Conservation (phyloP, 2,797 vertebrate species). For the Enteromius argenteus region DNA sequence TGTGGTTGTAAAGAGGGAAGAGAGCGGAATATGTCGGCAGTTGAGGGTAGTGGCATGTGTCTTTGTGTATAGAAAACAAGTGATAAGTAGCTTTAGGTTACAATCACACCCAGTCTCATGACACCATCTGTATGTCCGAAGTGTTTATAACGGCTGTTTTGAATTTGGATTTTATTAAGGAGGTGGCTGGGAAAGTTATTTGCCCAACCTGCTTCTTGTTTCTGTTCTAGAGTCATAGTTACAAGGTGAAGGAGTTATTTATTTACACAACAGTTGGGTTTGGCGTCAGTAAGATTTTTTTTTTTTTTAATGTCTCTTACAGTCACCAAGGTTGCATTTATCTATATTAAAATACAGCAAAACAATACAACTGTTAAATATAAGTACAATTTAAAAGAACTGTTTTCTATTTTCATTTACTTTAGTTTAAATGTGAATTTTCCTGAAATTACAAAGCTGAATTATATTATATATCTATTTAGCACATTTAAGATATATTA, state of each 20-base stretch:
- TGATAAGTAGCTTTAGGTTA: not conserved
- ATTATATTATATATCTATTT: not conserved
- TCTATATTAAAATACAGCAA: not conserved
- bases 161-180: constrained; percentile 10
- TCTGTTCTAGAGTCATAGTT: constrained; percentile 6
- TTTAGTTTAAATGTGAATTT: not conserved
- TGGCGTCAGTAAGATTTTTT: not conserved
- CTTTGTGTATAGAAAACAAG: constrained; percentile 11
- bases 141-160: constrained; percentile 17
- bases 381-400: not conserved
- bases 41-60: not conserved
- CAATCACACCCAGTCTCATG: constrained; percentile 16
- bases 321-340: not conserved
- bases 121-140: not conserved
- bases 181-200: not conserved
- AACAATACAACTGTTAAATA: not conserved
- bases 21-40: not conserved
- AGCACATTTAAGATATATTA: not conserved
- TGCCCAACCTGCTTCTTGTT: constrained; percentile 7
- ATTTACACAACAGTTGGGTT: not conserved
- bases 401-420: not conserved
- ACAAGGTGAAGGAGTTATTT: constrained; percentile 14
- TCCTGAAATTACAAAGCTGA: not conserved
- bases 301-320: not conserved
- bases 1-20: constrained; percentile 1